Base-by-base conservation (phyloP, 2,113 vertebrate species). In the Heterotilapia buettikoferi region DNA sequence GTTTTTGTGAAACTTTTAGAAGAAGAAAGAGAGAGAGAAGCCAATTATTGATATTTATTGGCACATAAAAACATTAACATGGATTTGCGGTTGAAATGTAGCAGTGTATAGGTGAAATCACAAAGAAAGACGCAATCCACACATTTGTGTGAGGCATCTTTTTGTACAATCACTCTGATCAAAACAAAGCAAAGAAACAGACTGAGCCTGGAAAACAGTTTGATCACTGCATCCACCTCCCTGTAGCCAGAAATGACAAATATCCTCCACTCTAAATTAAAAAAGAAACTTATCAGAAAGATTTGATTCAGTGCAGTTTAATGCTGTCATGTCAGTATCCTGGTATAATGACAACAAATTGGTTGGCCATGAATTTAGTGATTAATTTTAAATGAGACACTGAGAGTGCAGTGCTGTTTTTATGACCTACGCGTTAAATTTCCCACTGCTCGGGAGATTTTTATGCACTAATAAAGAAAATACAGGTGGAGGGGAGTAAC, bases 261-360 rank as follows among this genome's bases (percentile, higher is more conserved):
- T 47, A 47, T 29, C 21, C 38, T 0, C 68, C 0, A 6, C 14
- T 18, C 0, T 47, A 29, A 29, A 47, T 45, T 24, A 45, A 47
- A 33, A 29, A 26, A 19, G 43, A 9, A 76, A 18, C 71, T 7
- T 11, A 19, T 50, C 43, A 47, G 6, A 29, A 19, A 29, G 43
- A 0, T 76, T 47, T 9, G 5, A 47, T 7, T 29, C 16, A 47
- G 16, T 50, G 43, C 6, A 19, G 16, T 5, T 76, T 26, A 50
- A 19, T 19, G 24, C 24, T 29, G 4, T 7, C 71, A 12, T 47
- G 2, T 11, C 24, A 47, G 43, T 11, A 76, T 76, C 71, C 21
- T 47, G 8, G 7, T 40, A 43, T 73, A 26, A 73, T 26, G 40
- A 45, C 21, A 45, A 18, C 40, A 11, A 47, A 76, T 29, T 78